Conservation (phyloP, 2,113 vertebrate species). For the Rousettus leschenaultii region DNA sequence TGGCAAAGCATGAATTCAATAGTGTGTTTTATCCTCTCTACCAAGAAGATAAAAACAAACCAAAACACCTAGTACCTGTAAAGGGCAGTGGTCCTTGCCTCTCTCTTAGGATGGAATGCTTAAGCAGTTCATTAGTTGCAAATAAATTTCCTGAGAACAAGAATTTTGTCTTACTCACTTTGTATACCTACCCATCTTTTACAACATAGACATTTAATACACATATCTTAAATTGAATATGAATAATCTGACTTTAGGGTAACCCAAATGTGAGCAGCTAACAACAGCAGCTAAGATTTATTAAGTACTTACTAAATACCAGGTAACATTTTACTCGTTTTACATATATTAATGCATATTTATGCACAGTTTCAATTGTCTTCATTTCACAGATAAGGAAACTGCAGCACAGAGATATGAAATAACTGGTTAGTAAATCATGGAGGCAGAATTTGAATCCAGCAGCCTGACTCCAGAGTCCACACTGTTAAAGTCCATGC, state of each 20-base stretch:
- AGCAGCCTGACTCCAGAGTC: neutral
- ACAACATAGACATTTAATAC: neutral
- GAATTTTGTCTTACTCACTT: neutral
- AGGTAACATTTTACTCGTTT: neutral
- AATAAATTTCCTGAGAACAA: neutral
- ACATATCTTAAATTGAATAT: neutral
- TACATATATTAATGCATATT: neutral
- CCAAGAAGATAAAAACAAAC: neutral
- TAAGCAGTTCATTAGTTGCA: neutral
- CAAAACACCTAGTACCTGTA: neutral
- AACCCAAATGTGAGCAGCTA: neutral
- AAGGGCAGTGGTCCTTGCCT: neutral
- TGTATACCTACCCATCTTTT: neutral
- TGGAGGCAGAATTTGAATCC: neutral
- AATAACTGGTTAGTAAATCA: neutral
- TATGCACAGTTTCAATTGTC: neutral
- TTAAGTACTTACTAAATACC: neutral
- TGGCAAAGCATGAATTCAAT: neutral
- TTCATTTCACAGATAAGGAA: conserved; percentile 13
- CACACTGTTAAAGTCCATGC: neutral
- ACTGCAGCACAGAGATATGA: neutral
- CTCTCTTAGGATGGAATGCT: neutral
- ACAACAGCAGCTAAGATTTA: neutral
- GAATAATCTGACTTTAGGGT: neutral
- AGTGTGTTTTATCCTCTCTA: neutral